Evolutionary conservation across 92 coral and sea anemone species (phyloP).

Genomic region (Heliopora coerulea): DNA sequence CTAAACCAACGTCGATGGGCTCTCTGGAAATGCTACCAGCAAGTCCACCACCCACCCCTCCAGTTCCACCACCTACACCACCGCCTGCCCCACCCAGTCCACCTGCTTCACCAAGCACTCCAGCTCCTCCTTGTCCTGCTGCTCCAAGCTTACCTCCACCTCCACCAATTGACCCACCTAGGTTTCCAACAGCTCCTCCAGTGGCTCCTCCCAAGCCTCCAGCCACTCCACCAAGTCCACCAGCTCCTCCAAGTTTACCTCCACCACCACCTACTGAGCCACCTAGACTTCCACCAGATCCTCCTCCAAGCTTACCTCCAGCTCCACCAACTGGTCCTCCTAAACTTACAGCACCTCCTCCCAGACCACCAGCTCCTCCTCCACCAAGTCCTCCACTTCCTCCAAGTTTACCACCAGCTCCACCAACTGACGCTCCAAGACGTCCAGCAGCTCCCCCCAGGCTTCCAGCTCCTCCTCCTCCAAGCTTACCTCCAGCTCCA

Average conservation of each 20-base stretch:
- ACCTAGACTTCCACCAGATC: neutral
- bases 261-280: neutral
- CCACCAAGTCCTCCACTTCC: neutral
- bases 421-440: neutral
- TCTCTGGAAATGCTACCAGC: neutral
- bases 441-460: slow-evolving; percentile 6
- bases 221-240: neutral
- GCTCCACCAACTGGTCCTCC: neutral
- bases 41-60: neutral
- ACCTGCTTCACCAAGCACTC: neutral
- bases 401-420: neutral
- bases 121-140: neutral
- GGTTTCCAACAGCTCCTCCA: neutral
- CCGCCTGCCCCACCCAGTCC: neutral
- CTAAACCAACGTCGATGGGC: slow-evolving; percentile 7
- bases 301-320: neutral
- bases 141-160: neutral
- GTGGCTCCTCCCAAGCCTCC: neutral
- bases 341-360: neutral
- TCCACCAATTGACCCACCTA: neutral
- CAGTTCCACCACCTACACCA: neutral
- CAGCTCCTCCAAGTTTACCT: neutral
- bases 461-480: slow-evolving; percentile 1
- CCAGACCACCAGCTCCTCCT: neutral
- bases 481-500: slow-evolving; percentile 8